phyloP scores from a whole-genome alignment of 2,113 vertebrate genomes.

The Sakesphorus luctuosus region DNA sequence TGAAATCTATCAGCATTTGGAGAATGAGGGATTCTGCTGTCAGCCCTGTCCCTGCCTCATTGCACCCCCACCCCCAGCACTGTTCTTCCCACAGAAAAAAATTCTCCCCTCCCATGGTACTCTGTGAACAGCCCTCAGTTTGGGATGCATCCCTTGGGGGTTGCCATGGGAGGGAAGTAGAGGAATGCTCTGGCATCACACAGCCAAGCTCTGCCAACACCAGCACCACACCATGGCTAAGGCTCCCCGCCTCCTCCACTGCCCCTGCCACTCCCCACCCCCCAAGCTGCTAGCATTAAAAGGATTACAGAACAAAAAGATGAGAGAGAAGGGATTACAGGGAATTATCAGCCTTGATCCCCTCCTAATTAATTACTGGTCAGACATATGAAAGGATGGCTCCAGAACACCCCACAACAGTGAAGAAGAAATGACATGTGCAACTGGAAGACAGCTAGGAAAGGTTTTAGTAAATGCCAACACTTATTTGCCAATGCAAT shows the following conservation, averaged over 20 bases:
- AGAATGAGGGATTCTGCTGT: background rate
- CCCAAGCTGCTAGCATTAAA: conserved; percentile 31
- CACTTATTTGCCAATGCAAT: background rate
- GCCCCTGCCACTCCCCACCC: background rate
- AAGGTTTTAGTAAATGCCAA: background rate
- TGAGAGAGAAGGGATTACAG: conserved; percentile 68
- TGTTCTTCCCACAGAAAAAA: background rate
- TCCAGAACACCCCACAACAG: background rate
- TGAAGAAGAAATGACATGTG: background rate
- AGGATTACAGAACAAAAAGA: conserved; percentile 68
- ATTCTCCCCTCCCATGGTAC: background rate
- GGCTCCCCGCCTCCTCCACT: background rate
- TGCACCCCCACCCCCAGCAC: background rate
- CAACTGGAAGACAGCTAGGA: background rate
- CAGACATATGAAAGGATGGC: conserved; percentile 28
- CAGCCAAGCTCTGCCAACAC: background rate
- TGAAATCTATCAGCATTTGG: background rate
- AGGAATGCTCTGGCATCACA: background rate
- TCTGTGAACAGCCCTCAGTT: background rate
- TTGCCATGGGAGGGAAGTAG: background rate
- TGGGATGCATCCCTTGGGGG: background rate
- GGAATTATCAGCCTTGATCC: conserved; percentile 67
- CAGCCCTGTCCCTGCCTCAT: background rate
- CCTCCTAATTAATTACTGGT: conserved; percentile 74
- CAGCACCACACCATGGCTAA: background rate